phyloP scores from a whole-genome alignment of 1,140 invertebrate genomes.

The Saccostrea echinata region DNA sequence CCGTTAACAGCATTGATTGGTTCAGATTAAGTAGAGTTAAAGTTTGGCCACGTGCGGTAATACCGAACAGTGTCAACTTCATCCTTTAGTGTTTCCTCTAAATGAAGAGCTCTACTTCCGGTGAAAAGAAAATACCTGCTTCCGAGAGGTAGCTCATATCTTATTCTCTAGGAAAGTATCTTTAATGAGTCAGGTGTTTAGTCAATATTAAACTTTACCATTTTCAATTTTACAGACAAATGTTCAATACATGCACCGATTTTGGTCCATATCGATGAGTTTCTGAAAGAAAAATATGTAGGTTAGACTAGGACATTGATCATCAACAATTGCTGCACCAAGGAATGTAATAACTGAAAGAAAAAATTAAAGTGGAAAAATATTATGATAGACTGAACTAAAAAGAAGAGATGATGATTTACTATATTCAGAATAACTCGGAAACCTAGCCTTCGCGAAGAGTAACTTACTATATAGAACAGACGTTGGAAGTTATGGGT shows the following conservation, averaged over 20 bases:
- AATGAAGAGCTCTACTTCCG: background rate
- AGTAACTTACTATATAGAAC: background rate
- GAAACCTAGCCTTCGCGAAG: background rate
- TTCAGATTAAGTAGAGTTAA: constrained; percentile 24
- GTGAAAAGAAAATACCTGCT: constrained; percentile 18
- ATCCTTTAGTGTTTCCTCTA: constrained; percentile 13
- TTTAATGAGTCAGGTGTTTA: constrained; percentile 7
- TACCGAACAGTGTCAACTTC: background rate
- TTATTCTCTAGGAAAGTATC: background rate
- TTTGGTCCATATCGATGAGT: background rate
- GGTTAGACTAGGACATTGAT: too few relatives aligned
- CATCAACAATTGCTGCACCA: too few relatives aligned
- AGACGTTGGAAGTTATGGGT: background rate
- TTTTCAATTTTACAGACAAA: background rate
- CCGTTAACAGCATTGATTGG: constrained; percentile 33
- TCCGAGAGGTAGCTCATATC: background rate
- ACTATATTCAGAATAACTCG: too few relatives aligned
- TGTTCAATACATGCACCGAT: background rate
- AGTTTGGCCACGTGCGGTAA: constrained; percentile 9
- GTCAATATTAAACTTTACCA: background rate
- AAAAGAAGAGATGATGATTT: too few relatives aligned
- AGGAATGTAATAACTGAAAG: too few relatives aligned
- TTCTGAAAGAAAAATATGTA: background rate
- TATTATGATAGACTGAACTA: too few relatives aligned
- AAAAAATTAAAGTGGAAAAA: too few relatives aligned